These are phyloP conservation scores for Carposina sasakii DNA, from an alignment of 1,140 invertebrate genomes.

Conservation along the genomic window DNA sequence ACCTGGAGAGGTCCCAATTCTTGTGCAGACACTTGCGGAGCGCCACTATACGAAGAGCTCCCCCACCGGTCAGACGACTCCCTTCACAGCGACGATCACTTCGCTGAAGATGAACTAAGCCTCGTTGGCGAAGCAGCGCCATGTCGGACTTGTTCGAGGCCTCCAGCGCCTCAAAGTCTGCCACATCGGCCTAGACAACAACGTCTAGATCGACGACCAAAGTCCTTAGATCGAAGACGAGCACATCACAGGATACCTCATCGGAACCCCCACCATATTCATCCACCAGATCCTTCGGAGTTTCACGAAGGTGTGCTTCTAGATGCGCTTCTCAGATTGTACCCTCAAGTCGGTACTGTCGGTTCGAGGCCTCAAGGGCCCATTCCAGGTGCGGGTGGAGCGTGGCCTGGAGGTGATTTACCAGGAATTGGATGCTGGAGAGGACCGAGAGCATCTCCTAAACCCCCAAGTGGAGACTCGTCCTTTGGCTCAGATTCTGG, in stretches of 20 bases:
- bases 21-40: conserved; percentile 55
- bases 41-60: conserved; percentile 67
- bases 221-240: conserved; percentile 55
- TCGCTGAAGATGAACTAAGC: conserved; percentile 69
- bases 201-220: conserved; percentile 54
- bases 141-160: conserved; percentile 52
- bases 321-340: conserved; percentile 74
- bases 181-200: conserved; percentile 59
- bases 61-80: conserved; percentile 64
- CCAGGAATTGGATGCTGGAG: conserved; percentile 61
- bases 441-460: conserved; percentile 58
- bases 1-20: conserved; percentile 55
- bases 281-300: conserved; percentile 63
- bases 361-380: conserved; percentile 56
- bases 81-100: conserved; percentile 67
- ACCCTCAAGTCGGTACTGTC: conserved; percentile 73
- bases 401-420: conserved; percentile 59
- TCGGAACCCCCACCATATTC: conserved; percentile 52
- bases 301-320: conserved; percentile 74
- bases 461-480: conserved; percentile 68
- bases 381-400: conserved; percentile 46
- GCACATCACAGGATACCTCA: conserved; percentile 55
- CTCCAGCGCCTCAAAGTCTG: conserved; percentile 51
- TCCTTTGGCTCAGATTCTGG: conserved; percentile 73
- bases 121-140: conserved; percentile 66